Base-by-base conservation (phyloP, 2,113 vertebrate genomes). In the Rhynchomys soricoides region DNA sequence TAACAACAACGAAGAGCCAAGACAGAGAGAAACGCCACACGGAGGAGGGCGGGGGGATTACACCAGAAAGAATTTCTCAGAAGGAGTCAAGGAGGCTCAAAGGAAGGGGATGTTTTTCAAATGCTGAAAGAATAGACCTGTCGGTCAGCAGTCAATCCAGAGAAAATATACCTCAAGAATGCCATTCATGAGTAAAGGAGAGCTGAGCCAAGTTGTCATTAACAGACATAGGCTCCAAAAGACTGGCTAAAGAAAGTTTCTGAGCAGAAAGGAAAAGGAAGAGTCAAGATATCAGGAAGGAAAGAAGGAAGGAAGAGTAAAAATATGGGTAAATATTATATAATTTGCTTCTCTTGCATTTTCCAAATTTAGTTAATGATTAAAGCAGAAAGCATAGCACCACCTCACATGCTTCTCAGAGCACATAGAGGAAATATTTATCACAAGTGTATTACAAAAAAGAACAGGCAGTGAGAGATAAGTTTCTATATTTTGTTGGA, bases 51-150 rank as follows among this genome's bases (percentile, higher is more conserved):
- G 34, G 12, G 48, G 73, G 86, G 48, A 50, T 55, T 59, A 19
- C 78, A 77, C 48, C 9, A 85, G 19, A 90, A 31, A 88, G 13
- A 17, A 96, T 82, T 95, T 96, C 52, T 88, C 85, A 62, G 29
- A 93, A 94, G 57, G 90, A 94, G 85, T 73, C 90, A 93, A 93
- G 37, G 73, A 90, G 11, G 79, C 64, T 79, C 85, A 64, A 37
- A 89, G 40, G 2, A 95, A 94, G 24, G 21, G 2, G 57, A 26
- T 9, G 64, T 79, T 90, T 96, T 93, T 77, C 74, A 97, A 90
- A 37, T 15, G 6, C n/a, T 55, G 5, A 94, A 94, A 90, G 48
- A 89, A 95, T 43, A 95, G 81, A 88, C 68, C 29, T 92, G 77
- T 93, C 90, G 68, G 68, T n/a, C 57, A 71, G 59, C 90, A 91